These are phyloP conservation scores for Agapornis canus DNA, from an alignment of 2,797 vertebrate species.

Conservation along the genomic window DNA sequence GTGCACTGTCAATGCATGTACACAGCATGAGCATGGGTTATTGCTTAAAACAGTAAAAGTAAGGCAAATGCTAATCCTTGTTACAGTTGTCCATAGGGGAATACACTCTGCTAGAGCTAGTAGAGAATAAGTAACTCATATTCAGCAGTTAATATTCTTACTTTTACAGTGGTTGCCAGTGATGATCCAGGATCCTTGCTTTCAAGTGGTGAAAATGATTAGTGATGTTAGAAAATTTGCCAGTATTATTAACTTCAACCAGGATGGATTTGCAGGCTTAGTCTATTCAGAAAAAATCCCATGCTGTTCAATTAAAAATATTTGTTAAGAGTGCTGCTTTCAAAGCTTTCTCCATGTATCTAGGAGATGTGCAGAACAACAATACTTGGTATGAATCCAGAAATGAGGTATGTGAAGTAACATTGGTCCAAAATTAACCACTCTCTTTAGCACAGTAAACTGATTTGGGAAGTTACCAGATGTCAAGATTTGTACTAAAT, in stretches of 20 bases:
- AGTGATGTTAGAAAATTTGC: not conserved
- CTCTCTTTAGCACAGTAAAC: not conserved
- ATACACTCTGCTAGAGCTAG: not conserved
- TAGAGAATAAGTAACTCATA: not conserved
- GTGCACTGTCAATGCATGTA: not conserved
- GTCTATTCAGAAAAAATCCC: not conserved
- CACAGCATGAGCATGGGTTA: accelerated
- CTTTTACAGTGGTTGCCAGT: not conserved
- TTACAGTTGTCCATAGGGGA: not conserved
- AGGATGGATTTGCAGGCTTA: not conserved
- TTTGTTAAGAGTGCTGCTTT: not conserved
- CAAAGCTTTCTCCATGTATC: not conserved
- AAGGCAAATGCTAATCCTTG: not conserved
- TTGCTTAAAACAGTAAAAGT: not conserved
- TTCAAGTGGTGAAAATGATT: not conserved
- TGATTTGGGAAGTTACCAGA: not conserved
- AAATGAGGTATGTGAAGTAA: not conserved
- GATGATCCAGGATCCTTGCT: not conserved
- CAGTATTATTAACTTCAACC: not conserved
- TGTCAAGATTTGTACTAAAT: not conserved
- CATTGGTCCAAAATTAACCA: not conserved
- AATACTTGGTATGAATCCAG: not conserved
- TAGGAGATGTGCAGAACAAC: not conserved
- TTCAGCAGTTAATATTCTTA: not conserved
- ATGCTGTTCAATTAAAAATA: not conserved